A percentile compares a stretch with the other conserved stretches of the same genome.
Evolutionary conservation across 2,113 vertebrate species (phyloP).

Genomic region (Sphyrna mokarran): DNA sequence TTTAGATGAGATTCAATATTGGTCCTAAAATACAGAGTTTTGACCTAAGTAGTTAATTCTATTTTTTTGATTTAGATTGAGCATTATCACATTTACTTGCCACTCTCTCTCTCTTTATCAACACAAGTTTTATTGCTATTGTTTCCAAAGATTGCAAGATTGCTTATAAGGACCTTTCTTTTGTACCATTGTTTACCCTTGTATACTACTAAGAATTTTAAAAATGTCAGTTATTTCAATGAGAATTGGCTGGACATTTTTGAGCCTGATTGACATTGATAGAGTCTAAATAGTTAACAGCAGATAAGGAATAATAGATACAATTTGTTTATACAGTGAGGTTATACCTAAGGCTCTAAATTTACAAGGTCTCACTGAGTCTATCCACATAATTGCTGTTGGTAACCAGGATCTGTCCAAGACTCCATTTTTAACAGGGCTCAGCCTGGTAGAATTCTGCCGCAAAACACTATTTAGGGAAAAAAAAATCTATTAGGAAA

Average conservation of each 20-base stretch:
- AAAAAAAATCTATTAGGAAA: not conserved
- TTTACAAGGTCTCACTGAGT: not conserved
- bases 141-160: not conserved
- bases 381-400: not conserved
- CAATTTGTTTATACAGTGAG: not conserved
- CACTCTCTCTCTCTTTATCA: not conserved
- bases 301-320: constrained; percentile 27
- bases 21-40: not conserved
- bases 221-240: constrained; percentile 35
- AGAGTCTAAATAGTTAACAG: not conserved
- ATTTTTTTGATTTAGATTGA: not conserved
- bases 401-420: not conserved
- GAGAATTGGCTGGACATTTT: not conserved
- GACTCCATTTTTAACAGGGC: not conserved
- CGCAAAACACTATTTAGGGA: not conserved
- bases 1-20: not conserved
- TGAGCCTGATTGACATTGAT: constrained; percentile 16
- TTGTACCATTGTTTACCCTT: not conserved
- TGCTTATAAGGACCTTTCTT: not conserved
- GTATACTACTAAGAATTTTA: constrained; percentile 6
- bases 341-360: not conserved
- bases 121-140: constrained; percentile 12
- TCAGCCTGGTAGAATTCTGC: not conserved
- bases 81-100: not conserved
- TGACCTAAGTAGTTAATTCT: not conserved